phyloP scores from a whole-genome alignment of 2,888 invertebrate genomes.

The Plebejus argus region DNA sequence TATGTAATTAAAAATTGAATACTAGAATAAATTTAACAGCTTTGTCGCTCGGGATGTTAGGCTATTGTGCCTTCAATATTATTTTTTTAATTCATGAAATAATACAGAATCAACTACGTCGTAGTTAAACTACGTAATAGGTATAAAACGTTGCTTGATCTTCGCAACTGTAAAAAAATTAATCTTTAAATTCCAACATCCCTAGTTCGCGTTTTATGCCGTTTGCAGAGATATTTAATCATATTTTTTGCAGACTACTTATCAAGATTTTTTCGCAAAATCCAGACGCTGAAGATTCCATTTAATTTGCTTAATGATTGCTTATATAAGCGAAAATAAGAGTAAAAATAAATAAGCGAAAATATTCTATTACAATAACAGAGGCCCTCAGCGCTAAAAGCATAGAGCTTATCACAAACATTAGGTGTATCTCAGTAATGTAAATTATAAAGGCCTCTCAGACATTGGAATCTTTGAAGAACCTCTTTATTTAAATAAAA shows the following conservation, averaged over 20 bases:
- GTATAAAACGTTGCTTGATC: background rate
- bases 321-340: background rate
- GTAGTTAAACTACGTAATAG: too few relatives aligned
- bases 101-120: background rate
- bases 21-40: too few relatives aligned
- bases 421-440: constrained; percentile 31
- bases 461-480: constrained; percentile 17
- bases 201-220: background rate
- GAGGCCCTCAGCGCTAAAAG: constrained; percentile 14
- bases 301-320: constrained; percentile 22
- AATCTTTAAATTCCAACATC: background rate
- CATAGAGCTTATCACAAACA: constrained; percentile 23
- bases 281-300: background rate
- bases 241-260: background rate
- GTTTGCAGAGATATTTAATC: background rate
- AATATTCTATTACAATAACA: constrained; percentile 27
- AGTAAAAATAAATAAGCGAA: constrained; percentile 17
- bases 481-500: background rate
- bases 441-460: constrained; percentile 31
- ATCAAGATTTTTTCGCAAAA: background rate
- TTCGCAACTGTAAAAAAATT: background rate
- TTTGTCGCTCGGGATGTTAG: too few relatives aligned
- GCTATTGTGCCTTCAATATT: too few relatives aligned
- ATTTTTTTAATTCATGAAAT: too few relatives aligned
- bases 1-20: background rate